Conservation (phyloP, 2,113 vertebrate species). For the Azemiops feae region DNA sequence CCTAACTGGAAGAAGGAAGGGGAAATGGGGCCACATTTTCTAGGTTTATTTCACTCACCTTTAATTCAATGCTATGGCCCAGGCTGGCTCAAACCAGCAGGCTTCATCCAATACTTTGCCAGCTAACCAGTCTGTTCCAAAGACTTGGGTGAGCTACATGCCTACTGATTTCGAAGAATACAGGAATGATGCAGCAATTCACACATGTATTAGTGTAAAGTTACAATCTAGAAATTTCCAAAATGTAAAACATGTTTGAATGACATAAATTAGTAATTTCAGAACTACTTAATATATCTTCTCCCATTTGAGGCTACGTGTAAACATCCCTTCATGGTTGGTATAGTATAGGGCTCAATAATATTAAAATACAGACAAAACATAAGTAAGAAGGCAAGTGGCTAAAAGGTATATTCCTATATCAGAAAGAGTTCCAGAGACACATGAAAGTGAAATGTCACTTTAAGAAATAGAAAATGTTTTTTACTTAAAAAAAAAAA, state of each 20-base stretch:
- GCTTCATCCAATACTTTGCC: not conserved
- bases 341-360: not conserved
- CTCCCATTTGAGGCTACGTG: not conserved
- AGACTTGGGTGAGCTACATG: not conserved
- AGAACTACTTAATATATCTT: not conserved
- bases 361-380: not conserved
- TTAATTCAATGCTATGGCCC: not conserved
- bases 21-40: not conserved
- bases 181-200: not conserved
- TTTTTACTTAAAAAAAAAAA: not conserved
- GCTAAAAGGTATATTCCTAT: not conserved
- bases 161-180: not conserved
- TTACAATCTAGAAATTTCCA: not conserved
- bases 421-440: not conserved
- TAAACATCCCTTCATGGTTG: not conserved
- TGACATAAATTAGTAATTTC: not conserved
- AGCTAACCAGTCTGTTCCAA: not conserved
- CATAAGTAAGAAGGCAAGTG: not conserved
- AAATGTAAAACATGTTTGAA: not conserved
- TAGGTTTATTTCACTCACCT: not conserved
- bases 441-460: not conserved
- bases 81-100: not conserved
- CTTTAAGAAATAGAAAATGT: not conserved
- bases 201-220: not conserved
- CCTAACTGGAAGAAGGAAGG: not conserved